These are phyloP conservation scores for Megalopta genalis DNA, from an alignment of 1,140 invertebrate genomes.

Conservation along the genomic window DNA sequence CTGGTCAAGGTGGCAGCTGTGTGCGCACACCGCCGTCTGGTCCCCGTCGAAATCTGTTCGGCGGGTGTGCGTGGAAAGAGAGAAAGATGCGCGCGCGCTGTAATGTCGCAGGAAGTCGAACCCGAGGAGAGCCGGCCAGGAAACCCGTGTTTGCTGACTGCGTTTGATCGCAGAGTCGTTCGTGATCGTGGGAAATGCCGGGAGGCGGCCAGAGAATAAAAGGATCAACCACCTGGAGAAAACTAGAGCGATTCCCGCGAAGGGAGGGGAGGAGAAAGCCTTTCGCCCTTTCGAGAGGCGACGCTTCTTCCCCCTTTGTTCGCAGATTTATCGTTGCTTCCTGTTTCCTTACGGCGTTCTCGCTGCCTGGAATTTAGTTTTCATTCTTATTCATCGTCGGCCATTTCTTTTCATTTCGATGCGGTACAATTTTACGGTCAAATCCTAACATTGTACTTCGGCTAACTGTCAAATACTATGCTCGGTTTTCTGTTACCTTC, in stretches of 20 bases:
- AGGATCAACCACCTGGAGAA: slow-evolving; percentile 38
- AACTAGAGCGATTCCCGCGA: slow-evolving; percentile 27
- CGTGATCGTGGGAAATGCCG: slow-evolving; percentile 43
- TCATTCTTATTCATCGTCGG: no score
- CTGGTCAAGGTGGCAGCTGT: slow-evolving; percentile 49
- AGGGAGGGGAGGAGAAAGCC: not conserved
- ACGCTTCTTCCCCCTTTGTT: no score
- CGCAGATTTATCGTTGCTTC: no score
- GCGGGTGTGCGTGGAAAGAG: not conserved
- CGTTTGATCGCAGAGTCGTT: slow-evolving; percentile 26
- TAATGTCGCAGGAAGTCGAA: slow-evolving; percentile 37
- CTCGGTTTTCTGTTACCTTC: no score
- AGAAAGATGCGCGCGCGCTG: slow-evolving; percentile 12
- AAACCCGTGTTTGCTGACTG: slow-evolving; percentile 36
- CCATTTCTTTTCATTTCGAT: no score
- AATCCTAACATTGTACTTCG: no score
- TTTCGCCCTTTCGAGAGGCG: no score
- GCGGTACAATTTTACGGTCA: no score
- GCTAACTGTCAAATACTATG: no score
- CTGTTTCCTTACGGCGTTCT: no score
- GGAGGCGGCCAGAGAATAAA: slow-evolving; percentile 30
- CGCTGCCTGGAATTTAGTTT: no score
- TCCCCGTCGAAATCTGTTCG: slow-evolving; percentile 22
- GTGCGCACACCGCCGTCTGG: not conserved
- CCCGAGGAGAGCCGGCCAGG: slow-evolving; percentile 11